phyloP scores from a whole-genome alignment of 2,888 invertebrate genomes.

The Branchellion lobata region DNA sequence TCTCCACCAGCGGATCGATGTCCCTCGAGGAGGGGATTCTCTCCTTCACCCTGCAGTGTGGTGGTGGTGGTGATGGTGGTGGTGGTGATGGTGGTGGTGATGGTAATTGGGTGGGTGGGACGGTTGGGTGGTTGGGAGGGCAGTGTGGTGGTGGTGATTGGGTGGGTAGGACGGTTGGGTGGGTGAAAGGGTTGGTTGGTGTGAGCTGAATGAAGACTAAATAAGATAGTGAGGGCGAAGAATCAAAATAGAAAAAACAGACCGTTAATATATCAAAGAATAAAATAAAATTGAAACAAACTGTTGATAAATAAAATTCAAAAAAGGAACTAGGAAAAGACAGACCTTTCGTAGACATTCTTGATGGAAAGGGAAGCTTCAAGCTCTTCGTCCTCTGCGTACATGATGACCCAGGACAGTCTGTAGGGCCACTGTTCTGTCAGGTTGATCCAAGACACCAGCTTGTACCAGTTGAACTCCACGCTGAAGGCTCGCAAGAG shows the following conservation, averaged over 20 bases:
- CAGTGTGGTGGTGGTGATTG: no score
- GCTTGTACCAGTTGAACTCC: constrained; percentile 96
- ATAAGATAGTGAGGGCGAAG: no score
- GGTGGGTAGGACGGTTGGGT: no score
- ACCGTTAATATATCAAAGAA: no score
- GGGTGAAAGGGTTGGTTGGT: no score
- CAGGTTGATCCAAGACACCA: constrained; percentile 96
- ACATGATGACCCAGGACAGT: constrained; percentile 93
- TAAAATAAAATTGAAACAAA: no score
- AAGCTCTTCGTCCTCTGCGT: constrained; percentile 84
- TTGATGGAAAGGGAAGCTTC: constrained; percentile 79
- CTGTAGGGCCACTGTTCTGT: constrained; percentile 98
- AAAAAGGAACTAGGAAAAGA: constrained; percentile 48
- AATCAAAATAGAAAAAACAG: background rate
- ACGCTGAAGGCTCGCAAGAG: constrained; percentile 95
- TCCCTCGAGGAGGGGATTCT: constrained; percentile 81
- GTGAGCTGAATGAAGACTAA: no score
- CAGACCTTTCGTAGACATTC: constrained; percentile 87
- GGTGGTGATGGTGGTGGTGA: no score
- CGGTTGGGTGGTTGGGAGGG: no score
- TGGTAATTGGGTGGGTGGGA: no score
- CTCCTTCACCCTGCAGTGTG: constrained; percentile 64
- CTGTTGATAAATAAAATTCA: no score
- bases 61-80: background rate
- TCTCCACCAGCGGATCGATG: constrained; percentile 81